Conservation (phyloP, 2,888 invertebrate species). For the Keiferia lycopersicella region DNA sequence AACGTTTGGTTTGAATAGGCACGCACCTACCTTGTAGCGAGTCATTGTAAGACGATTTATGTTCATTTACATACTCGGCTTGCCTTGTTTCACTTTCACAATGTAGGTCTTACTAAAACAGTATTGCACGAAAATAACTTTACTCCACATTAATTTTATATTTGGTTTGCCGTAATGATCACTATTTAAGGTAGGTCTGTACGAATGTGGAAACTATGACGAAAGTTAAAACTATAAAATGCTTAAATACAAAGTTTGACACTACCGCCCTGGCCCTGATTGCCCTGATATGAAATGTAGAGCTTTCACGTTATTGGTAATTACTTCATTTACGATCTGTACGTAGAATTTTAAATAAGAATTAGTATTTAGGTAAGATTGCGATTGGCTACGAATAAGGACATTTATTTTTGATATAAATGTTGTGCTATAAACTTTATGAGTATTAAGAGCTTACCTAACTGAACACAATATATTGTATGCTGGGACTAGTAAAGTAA, state of each 20-base stretch:
- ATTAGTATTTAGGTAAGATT: too few species aligned
- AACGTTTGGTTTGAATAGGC: slow-evolving; percentile 23
- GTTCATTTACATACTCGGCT: slow-evolving; percentile 40
- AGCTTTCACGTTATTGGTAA: not conserved
- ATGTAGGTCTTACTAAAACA: slow-evolving; percentile 45
- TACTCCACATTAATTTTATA: slow-evolving; percentile 17
- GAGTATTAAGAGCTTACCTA: too few species aligned
- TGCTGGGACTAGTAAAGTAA: too few species aligned
- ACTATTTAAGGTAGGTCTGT: slow-evolving; percentile 17
- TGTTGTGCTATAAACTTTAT: too few species aligned
- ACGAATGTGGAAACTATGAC: slow-evolving; percentile 17
- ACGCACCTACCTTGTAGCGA: slow-evolving; percentile 16
- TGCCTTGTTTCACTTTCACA: slow-evolving; percentile 44
- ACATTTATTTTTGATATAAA: too few species aligned
- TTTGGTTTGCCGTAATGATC: slow-evolving; percentile 14
- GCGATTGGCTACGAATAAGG: too few species aligned
- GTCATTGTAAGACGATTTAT: slow-evolving; percentile 35
- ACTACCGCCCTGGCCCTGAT: not conserved
- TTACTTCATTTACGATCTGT: not conserved
- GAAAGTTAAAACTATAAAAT: slow-evolving; percentile 1
- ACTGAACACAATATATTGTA: too few species aligned
- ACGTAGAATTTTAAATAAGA: too few species aligned
- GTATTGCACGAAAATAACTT: slow-evolving; percentile 26
- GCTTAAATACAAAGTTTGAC: not conserved
- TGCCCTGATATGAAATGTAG: not conserved